Base-by-base conservation (phyloP, 2,797 vertebrate species). In the Cirrhinus mrigala region DNA sequence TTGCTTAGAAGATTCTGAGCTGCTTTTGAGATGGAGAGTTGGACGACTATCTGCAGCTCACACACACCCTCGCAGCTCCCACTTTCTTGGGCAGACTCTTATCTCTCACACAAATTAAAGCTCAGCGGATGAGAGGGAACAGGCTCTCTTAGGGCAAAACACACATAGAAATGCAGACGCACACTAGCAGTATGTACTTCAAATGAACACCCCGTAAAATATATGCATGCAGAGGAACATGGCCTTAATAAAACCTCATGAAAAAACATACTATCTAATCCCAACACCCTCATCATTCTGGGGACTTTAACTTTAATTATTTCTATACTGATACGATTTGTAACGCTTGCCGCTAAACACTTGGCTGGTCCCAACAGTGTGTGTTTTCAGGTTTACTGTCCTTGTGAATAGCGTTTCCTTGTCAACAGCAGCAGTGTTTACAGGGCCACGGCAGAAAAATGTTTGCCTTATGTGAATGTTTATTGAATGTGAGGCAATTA, bases 151-250 rank as follows among this genome's bases (percentile, higher is more conserved):
- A 78, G 52, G 7, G 84, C 82, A 84, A 87, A 68, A 89, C 80
- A 85, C 22, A 75, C 83, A 86, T 58, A 87, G 83, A 91, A 73
- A 79, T 69, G 71, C 88, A 87, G 68, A 88, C 22, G n/a, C 48
- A 11, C 29, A 56, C 77, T 79, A 76, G 22, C 87, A 70, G 79
- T 16, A 80, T 12, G 40, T 33, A 77, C 74, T 69, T 80, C 50
- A 50, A 82, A 24, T 54, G 22, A 80, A 54, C 48, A 44, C 18
- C 20, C 24, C 27, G 6, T 76, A 50, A 84, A 77, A 73, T 82
- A 81, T 81, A 16, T 83, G 73, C 56, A 6, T 33, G 58, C 73
- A 56, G 56, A 69, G 24, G 64, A 83, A 73, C 22, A 73, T 18
- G 1, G 37, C n/a, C 78, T 62, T 6, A 69, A 27, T 82, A 81